Percentiles rank a stretch among this genome's conserved stretches.
Evolutionary conservation across 2,888 invertebrate species (phyloP).

Genomic region (Calameuta idolon): DNA sequence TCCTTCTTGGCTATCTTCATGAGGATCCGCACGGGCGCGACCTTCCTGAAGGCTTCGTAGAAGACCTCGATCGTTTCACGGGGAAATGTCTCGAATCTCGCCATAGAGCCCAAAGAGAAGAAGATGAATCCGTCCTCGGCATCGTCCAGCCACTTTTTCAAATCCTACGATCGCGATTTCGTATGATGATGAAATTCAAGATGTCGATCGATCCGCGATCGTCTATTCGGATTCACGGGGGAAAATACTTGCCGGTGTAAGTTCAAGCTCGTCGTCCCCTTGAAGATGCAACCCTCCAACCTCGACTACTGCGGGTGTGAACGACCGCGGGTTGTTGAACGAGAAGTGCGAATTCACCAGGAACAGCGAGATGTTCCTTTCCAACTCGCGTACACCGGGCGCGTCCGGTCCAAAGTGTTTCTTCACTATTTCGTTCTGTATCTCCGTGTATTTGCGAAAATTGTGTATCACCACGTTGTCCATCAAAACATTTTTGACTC

Average conservation of each 20-base stretch:
- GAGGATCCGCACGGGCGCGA: neutral
- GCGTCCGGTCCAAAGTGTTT: slow-evolving; percentile 20
- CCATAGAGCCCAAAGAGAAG: slow-evolving; percentile 31
- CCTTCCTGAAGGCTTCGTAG: slow-evolving; percentile 7
- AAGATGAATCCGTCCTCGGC: slow-evolving; percentile 28
- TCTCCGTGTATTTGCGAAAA: slow-evolving; percentile 23
- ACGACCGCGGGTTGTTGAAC: slow-evolving; percentile 66
- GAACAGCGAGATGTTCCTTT: slow-evolving; percentile 50
- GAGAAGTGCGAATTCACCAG: slow-evolving; percentile 69
- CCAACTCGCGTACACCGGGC: slow-evolving; percentile 17
- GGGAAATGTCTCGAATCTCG: slow-evolving; percentile 18
- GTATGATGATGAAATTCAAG: no score
- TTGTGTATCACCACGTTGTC: slow-evolving; percentile 1
- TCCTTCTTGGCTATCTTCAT: slow-evolving; percentile 8
- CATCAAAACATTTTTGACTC: slow-evolving; percentile 20
- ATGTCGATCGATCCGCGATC: no score
- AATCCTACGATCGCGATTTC: slow-evolving; percentile 24
- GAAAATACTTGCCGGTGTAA: slow-evolving; percentile 8
- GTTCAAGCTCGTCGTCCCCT: neutral
- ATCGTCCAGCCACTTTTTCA: slow-evolving; percentile 28
- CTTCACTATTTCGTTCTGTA: slow-evolving; percentile 22
- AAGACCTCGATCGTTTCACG: neutral
- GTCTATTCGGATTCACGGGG: no score
- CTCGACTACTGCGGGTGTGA: slow-evolving; percentile 68
- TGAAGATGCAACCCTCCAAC: slow-evolving; percentile 67